phyloP scores from a whole-genome alignment of 1,140 invertebrate genomes.

The Brachionus asplanchnoidis region DNA sequence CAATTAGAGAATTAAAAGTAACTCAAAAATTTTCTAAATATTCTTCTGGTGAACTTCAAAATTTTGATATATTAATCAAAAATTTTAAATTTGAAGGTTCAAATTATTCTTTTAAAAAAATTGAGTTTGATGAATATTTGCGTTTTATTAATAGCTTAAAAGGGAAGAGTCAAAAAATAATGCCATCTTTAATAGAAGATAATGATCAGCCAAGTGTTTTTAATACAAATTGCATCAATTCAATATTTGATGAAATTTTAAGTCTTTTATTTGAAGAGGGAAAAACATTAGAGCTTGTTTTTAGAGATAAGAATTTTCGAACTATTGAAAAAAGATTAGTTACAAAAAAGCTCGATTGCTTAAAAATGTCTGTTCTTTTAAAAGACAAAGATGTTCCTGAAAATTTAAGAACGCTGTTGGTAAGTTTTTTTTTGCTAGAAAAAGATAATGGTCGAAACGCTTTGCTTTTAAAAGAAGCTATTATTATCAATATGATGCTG shows the following conservation, averaged over 20 bases:
- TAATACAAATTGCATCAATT: not conserved
- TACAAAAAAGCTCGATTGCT: not conserved
- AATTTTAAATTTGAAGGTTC: not conserved
- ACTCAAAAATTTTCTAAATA: not conserved
- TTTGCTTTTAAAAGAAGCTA: not conserved
- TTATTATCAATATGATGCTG: not conserved
- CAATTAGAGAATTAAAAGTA: not conserved
- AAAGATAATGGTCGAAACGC: not conserved
- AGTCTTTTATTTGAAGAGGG: not conserved
- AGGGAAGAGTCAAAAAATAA: not conserved
- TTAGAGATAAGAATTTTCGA: not conserved
- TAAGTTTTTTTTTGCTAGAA: not conserved
- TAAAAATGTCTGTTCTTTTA: not conserved
- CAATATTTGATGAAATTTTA: not conserved
- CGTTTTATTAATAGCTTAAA: not conserved
- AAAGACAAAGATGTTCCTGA: not conserved
- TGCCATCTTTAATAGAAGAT: not conserved
- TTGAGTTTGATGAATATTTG: not conserved
- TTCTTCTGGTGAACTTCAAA: not conserved
- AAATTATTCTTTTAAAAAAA: not conserved
- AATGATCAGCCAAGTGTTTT: not conserved
- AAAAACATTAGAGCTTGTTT: not conserved
- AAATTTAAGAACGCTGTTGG: not conserved
- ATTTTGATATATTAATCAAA: not conserved
- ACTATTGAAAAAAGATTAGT: not conserved